Conservation (phyloP, 2,113 vertebrate genomes). For the Apus apus region DNA sequence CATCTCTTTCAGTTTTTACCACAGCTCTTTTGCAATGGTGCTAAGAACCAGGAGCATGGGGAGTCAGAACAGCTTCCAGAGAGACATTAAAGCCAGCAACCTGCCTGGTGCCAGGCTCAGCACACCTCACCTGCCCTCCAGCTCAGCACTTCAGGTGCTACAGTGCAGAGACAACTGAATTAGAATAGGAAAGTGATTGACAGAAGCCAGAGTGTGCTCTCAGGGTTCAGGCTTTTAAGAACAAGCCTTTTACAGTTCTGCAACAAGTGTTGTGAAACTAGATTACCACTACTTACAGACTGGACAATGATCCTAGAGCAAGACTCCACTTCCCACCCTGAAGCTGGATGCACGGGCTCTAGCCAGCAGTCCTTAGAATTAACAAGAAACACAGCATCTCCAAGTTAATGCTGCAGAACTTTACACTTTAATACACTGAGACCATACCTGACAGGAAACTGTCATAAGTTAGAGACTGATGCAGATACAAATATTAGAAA, state of each 20-base stretch:
- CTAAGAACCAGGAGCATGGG: rapidly evolving
- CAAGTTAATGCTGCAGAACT: background rate
- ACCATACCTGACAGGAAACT: background rate
- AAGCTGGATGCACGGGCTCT: rapidly evolving
- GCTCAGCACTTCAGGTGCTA: rapidly evolving
- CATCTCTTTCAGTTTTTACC: background rate
- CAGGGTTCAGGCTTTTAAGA: background rate
- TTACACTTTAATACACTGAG: rapidly evolving
- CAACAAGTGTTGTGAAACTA: background rate
- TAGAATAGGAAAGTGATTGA: rapidly evolving
- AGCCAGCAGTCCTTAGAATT: background rate
- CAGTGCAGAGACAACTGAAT: rapidly evolving
- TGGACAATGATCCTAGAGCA: rapidly evolving
- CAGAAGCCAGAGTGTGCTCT: background rate
- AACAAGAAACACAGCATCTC: background rate
- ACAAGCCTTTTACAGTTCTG: background rate
- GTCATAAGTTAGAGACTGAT: rapidly evolving
- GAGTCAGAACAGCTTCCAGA: background rate
- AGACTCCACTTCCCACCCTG: no score
- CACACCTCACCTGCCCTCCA: background rate
- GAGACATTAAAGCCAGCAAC: rapidly evolving
- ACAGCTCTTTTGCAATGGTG: rapidly evolving
- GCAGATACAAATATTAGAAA: background rate
- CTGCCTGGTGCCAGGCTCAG: rapidly evolving
- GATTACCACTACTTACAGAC: background rate